phyloP scores from a whole-genome alignment of 2,888 invertebrate species.

The Parnassius glacialis region DNA sequence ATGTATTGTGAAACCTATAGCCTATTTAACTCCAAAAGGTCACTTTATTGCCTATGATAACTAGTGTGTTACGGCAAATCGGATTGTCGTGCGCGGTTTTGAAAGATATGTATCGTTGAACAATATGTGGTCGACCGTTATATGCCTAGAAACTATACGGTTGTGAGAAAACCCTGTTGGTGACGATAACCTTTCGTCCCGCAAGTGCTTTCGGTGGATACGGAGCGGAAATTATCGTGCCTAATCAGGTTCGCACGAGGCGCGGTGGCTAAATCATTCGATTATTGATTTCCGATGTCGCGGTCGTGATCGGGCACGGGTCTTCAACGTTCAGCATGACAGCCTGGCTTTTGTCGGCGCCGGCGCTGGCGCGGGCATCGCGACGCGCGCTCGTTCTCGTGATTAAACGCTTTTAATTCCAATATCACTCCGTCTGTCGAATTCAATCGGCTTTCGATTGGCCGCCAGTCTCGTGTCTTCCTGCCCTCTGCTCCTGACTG shows the following conservation, averaged over 20 bases:
- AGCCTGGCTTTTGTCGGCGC: slow-evolving; percentile 70
- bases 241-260: slow-evolving; percentile 81
- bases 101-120: slow-evolving; percentile 66
- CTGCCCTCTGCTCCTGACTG: slow-evolving; percentile 34
- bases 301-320: slow-evolving; percentile 77
- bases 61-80: slow-evolving; percentile 63
- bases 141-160: slow-evolving; percentile 58
- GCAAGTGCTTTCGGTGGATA: slow-evolving; percentile 51
- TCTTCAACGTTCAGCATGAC: slow-evolving; percentile 71
- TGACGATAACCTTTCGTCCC: slow-evolving; percentile 71
- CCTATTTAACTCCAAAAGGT: slow-evolving; percentile 48
- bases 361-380: slow-evolving; percentile 52
- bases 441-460: slow-evolving; percentile 60
- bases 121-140: slow-evolving; percentile 73
- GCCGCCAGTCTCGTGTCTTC: slow-evolving; percentile 56
- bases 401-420: slow-evolving; percentile 79
- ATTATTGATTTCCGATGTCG: slow-evolving; percentile 81
- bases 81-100: slow-evolving; percentile 58
- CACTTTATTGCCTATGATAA: slow-evolving; percentile 56
- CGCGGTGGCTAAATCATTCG: slow-evolving; percentile 80
- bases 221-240: slow-evolving; percentile 73
- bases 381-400: slow-evolving; percentile 66
- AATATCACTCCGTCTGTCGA: slow-evolving; percentile 70
- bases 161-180: slow-evolving; percentile 52
- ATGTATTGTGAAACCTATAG: slow-evolving; percentile 26